Base-by-base conservation (phyloP, 2,888 invertebrate species). In the Gari tellinella region DNA sequence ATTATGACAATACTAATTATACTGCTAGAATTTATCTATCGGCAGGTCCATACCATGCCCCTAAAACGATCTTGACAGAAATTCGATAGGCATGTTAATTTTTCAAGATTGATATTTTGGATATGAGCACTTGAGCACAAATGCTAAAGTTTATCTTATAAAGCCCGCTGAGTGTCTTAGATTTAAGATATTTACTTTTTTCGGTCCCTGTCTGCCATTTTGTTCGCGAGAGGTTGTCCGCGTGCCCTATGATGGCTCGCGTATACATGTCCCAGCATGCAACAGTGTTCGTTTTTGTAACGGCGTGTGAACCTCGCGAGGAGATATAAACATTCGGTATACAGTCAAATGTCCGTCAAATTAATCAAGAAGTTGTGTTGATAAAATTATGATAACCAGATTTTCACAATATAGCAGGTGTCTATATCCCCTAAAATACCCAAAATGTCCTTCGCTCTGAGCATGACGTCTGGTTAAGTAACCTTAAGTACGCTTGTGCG, bases 1-100 rank as follows among this genome's bases (percentile, higher is more conserved):
- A 51, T 12, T 63, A 52, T 69, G 69, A 63, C 63, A 63, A 52
- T 26, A 46, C 69, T 69, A 69, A 69, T 69, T 69, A 69, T 17
- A 23, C 17, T 31, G 51, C 10, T 14, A 7, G 25, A 23, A n/a
- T n/a, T 31, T 51, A 31, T 31, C 31, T 31, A 31, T 31, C 31
- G 31, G 10, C 31, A 31, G 31, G 10, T 51, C 12, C 23, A 51
- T 25, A 26, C 66, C 38, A 45, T 57, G 51, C 23, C 57, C 62
- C 19, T 43, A 52, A 38, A 43, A 12, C 38, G 14, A 10, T 17
- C 21, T 23, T 52, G 69, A 63, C 69, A 69, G 57, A 31, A 57
- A n/a, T 63, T 49, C 69, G 45, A 69, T 69, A 63, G 45, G 25
- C 46, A 31, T 52, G 21, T 45, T 45, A 43, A 17, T 21, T 23